Evolutionary conservation across 2,113 vertebrate species (phyloP).

Genomic region (Phylloscopus whistleri): DNA sequence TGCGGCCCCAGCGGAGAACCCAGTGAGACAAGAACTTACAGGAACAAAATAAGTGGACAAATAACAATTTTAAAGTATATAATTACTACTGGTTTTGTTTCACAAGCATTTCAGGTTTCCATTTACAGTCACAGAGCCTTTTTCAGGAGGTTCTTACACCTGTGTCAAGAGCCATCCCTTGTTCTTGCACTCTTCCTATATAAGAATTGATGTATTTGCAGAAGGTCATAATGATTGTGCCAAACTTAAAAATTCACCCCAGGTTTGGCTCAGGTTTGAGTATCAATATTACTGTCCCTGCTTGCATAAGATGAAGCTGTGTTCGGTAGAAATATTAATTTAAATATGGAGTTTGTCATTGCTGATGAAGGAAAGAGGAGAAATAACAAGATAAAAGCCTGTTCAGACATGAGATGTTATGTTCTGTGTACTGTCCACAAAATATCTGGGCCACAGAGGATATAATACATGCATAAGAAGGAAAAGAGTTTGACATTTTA

Average conservation of each 20-base stretch:
- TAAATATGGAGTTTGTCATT: neutral
- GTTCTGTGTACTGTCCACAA: neutral
- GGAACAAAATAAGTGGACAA: neutral
- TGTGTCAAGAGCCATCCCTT: neutral
- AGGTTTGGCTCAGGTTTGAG: neutral
- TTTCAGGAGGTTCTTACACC: neutral
- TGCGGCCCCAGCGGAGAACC: neutral
- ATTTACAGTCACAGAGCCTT: neutral
- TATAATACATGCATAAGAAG: neutral
- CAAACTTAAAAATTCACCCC: neutral
- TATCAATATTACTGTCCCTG: neutral
- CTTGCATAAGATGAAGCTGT: neutral
- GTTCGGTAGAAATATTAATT: neutral
- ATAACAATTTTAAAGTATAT: neutral
- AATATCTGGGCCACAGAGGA: neutral
- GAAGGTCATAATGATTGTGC: neutral
- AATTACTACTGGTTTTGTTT: neutral
- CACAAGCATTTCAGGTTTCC: neutral
- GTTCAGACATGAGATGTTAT: neutral
- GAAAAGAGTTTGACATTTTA: neutral
- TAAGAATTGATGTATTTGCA: neutral
- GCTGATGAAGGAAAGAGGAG: neutral
- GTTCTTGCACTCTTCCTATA: neutral
- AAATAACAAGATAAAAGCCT: neutral
- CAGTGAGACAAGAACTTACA: neutral